Conservation (phyloP, 2,797 vertebrate species). For the Ciconia nigra region DNA sequence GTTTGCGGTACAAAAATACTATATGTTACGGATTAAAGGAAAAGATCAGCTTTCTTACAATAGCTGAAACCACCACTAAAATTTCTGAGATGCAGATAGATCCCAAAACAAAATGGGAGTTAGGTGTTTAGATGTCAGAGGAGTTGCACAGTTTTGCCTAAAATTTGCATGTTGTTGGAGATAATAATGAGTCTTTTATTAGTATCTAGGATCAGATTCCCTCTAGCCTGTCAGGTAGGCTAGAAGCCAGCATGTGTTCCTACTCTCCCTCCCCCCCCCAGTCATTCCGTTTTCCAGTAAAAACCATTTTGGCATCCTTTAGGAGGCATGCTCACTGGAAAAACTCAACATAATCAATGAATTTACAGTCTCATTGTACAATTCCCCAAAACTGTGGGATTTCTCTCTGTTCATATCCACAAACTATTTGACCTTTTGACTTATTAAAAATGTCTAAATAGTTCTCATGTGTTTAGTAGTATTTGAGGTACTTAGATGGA, state of each 20-base stretch:
- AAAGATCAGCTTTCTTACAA: neutral
- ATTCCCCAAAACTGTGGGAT: neutral
- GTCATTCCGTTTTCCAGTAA: neutral
- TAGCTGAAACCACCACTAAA: neutral
- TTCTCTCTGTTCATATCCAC: neutral
- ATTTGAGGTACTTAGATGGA: neutral
- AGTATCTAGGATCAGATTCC: neutral
- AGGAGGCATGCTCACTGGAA: neutral
- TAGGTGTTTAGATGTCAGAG: neutral
- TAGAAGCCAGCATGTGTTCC: neutral
- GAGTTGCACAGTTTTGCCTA: neutral
- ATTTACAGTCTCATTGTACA: neutral
- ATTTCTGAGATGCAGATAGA: neutral
- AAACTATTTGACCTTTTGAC: neutral
- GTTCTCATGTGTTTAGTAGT: neutral
- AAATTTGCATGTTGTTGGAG: neutral
- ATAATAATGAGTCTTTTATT: neutral
- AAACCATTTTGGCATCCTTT: neutral
- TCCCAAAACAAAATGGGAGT: neutral
- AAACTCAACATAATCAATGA: neutral
- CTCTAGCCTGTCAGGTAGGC: neutral
- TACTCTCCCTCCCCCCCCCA: neutral
- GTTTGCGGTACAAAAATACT: neutral
- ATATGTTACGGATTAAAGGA: neutral
- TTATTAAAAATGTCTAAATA: neutral